Evolutionary conservation across 2,797 vertebrate genomes (phyloP).

Genomic region (Chelonia mydas): DNA sequence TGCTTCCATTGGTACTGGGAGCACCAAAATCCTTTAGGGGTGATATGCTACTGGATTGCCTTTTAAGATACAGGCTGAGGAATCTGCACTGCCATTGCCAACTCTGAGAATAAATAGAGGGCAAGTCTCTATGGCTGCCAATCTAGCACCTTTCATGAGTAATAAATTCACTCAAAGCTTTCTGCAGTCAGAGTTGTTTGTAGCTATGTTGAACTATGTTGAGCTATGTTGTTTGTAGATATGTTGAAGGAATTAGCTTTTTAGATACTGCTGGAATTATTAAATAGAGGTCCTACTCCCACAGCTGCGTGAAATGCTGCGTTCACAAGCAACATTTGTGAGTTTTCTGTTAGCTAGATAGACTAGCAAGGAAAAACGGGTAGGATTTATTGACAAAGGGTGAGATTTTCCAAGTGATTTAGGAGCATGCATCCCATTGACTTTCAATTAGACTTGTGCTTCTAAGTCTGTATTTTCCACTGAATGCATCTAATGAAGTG

Average conservation of each 20-base stretch:
- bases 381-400: background rate
- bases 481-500: too few species aligned
- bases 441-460: background rate
- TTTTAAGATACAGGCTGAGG: background rate
- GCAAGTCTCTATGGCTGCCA: slow-evolving; percentile 43
- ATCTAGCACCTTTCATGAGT: slow-evolving; percentile 45
- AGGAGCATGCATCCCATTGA: background rate
- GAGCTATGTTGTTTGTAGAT: slow-evolving; percentile 49
- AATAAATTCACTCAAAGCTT: slow-evolving; percentile 37
- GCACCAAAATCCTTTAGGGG: background rate
- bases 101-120: slow-evolving; percentile 47
- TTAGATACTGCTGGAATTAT: slow-evolving; percentile 37
- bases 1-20: background rate
- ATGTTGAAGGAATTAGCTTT: slow-evolving; percentile 28
- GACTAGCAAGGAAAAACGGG: background rate
- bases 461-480: background rate
- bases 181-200: slow-evolving; percentile 62
- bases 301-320: slow-evolving; percentile 43
- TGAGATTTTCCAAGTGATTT: accelerated
- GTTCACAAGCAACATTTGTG: slow-evolving; percentile 37
- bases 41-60: background rate
- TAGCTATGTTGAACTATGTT: slow-evolving; percentile 28
- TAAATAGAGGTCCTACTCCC: slow-evolving; percentile 48
- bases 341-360: background rate
- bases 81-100: slow-evolving; percentile 26